phyloP scores from a whole-genome alignment of 2,888 invertebrate species.

The Eurois occulta region DNA sequence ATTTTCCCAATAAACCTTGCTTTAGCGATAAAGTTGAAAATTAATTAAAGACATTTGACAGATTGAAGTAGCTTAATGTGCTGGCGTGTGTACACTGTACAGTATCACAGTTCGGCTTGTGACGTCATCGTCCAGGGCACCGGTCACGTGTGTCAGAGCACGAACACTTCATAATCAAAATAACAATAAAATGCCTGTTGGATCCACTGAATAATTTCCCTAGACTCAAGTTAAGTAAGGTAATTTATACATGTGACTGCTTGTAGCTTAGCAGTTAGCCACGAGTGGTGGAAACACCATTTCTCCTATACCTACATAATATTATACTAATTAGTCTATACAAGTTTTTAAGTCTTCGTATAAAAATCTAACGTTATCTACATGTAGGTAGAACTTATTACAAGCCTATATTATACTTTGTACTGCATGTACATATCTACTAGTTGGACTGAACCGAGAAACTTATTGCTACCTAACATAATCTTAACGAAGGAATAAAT shows the following conservation, averaged over 20 bases:
- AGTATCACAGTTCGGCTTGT: neutral
- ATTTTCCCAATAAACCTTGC: no score
- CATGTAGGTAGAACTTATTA: slow-evolving; percentile 20
- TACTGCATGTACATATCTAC: slow-evolving; percentile 30
- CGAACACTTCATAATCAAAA: neutral
- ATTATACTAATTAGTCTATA: slow-evolving; percentile 39
- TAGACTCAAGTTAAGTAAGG: neutral
- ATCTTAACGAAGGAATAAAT: slow-evolving; percentile 43
- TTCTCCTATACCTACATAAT: slow-evolving; percentile 5
- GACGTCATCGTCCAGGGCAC: slow-evolving; percentile 6
- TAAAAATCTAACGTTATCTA: slow-evolving; percentile 46
- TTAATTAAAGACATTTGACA: no score
- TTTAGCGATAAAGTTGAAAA: no score
- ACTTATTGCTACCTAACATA: slow-evolving; percentile 8
- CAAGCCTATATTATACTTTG: slow-evolving; percentile 23
- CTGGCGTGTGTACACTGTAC: neutral
- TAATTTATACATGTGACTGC: neutral
- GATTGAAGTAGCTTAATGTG: no score
- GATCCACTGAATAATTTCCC: neutral
- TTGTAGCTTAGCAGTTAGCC: neutral
- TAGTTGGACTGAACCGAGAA: slow-evolving; percentile 39
- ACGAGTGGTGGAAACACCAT: neutral
- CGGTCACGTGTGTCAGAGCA: neutral
- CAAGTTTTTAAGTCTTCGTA: slow-evolving; percentile 55
- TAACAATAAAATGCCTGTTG: neutral